phyloP scores from a whole-genome alignment of 2,888 invertebrate genomes.

The Drosophila merina region DNA sequence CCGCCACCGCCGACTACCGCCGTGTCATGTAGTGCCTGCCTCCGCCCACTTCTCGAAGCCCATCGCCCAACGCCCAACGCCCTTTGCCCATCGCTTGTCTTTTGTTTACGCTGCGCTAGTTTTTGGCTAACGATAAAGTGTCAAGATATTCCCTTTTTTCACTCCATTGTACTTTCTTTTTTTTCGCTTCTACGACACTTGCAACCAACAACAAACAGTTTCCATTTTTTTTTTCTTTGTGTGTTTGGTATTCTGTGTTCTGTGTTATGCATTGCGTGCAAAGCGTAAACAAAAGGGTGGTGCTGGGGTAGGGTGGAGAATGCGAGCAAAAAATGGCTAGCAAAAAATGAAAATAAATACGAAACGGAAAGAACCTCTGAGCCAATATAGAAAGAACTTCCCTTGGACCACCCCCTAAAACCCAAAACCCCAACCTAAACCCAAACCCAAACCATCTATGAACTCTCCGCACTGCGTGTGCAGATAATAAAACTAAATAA shows the following conservation, averaged over 20 bases:
- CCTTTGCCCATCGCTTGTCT: constrained; percentile 50
- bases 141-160: constrained; percentile 75
- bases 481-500: constrained; percentile 80
- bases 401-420: constrained; percentile 12
- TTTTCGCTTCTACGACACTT: constrained; percentile 48
- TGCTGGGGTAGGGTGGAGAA: neutral
- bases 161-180: constrained; percentile 51
- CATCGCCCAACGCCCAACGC: constrained; percentile 1
- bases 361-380: constrained; percentile 18
- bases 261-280: constrained; percentile 67
- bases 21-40: constrained; percentile 76
- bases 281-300: constrained; percentile 70
- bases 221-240: constrained; percentile 26
- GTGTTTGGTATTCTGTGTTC: constrained; percentile 38
- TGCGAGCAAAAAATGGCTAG: constrained; percentile 24
- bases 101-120: constrained; percentile 75
- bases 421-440: neutral
- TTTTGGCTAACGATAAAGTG: constrained; percentile 80
- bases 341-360: constrained; percentile 16
- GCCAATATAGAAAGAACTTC: constrained; percentile 43
- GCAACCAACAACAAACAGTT: constrained; percentile 62
- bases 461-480: constrained; percentile 65
- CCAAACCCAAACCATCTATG: constrained; percentile 14
- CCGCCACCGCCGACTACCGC: constrained; percentile 3
- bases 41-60: constrained; percentile 27